Percentiles rank a stretch among this genome's conserved stretches.
Evolutionary conservation across 2,113 vertebrate species (phyloP).

Genomic region (Psophia crepitans): DNA sequence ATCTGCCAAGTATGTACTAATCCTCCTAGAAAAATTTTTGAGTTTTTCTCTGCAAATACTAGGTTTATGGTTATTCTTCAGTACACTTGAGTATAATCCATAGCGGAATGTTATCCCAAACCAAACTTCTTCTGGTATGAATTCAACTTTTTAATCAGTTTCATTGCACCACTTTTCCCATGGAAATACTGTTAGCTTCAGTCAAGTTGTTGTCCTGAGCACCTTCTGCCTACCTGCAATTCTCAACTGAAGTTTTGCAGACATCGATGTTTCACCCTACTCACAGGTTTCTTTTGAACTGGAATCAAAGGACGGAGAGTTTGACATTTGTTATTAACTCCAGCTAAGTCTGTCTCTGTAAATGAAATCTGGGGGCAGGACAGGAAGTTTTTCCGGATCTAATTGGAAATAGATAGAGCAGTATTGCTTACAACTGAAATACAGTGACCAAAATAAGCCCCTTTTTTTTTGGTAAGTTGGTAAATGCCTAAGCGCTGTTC

Average conservation of each 20-base stretch:
- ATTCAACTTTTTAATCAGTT: not conserved
- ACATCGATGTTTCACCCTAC: not conserved
- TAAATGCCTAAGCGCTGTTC: not conserved
- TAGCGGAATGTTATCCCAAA: not conserved
- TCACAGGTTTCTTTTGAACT: not conserved
- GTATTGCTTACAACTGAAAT: not conserved
- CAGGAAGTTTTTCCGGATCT: not conserved
- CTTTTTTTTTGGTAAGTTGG: not conserved
- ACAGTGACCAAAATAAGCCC: fast-evolving
- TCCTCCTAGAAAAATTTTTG: not conserved
- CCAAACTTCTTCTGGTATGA: not conserved
- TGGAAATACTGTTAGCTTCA: not conserved
- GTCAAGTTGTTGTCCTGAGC: not conserved
- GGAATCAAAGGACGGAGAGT: not conserved
- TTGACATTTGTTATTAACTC: not conserved
- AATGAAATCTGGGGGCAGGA: not conserved
- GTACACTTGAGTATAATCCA: not conserved
- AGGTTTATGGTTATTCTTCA: not conserved
- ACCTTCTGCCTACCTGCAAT: not conserved
- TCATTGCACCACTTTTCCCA: not conserved
- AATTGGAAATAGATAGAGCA: not conserved
- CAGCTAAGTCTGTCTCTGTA: not conserved
- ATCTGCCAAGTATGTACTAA: not conserved
- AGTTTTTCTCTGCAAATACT: not conserved
- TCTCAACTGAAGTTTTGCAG: not conserved